A percentile compares a stretch with the other conserved stretches of the same genome.
These are phyloP conservation scores for Chionodraco myersi DNA, from an alignment of 2,113 vertebrate genomes.

Conservation along the genomic window DNA sequence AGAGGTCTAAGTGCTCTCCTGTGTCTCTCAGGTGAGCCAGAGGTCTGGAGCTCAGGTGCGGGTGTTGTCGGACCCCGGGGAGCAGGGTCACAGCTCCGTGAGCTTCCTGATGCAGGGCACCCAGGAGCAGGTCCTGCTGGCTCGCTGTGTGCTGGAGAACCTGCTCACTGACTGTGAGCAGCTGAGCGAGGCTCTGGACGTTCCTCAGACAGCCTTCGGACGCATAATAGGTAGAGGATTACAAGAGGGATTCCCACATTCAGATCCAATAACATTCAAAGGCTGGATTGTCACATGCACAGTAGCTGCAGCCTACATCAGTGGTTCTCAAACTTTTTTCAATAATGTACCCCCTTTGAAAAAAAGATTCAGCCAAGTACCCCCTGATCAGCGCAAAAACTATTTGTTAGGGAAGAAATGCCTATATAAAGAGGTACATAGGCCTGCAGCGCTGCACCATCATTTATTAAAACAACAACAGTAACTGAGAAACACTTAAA, in stretches of 20 bases:
- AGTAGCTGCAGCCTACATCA: too few relatives aligned
- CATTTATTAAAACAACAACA: too few relatives aligned
- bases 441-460: too few relatives aligned
- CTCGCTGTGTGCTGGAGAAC: constrained; percentile 85
- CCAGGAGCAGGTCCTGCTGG: constrained; percentile 85
- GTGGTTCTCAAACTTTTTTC: too few relatives aligned
- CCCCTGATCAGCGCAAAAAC: too few relatives aligned
- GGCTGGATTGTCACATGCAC: too few relatives aligned
- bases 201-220: constrained; percentile 88
- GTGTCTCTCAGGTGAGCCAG: constrained; percentile 81
- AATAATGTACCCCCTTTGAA: too few relatives aligned
- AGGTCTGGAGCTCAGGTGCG: constrained; percentile 86
- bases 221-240: constrained; percentile 89
- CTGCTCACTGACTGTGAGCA: constrained; percentile 82
- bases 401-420: too few relatives aligned
- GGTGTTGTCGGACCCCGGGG: constrained; percentile 60
- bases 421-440: too few relatives aligned
- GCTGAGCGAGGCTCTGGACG: constrained; percentile 82
- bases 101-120: constrained; percentile 88
- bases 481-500: too few relatives aligned
- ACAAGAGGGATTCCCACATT: neutral
- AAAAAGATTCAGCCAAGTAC: too few relatives aligned
- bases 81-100: constrained; percentile 44
- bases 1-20: neutral
- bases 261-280: too few relatives aligned